Percentiles rank a stretch among this genome's conserved stretches.
Evolutionary conservation across 2,888 invertebrate genomes (phyloP).

Genomic region (Tuberolachnus salignus): DNA sequence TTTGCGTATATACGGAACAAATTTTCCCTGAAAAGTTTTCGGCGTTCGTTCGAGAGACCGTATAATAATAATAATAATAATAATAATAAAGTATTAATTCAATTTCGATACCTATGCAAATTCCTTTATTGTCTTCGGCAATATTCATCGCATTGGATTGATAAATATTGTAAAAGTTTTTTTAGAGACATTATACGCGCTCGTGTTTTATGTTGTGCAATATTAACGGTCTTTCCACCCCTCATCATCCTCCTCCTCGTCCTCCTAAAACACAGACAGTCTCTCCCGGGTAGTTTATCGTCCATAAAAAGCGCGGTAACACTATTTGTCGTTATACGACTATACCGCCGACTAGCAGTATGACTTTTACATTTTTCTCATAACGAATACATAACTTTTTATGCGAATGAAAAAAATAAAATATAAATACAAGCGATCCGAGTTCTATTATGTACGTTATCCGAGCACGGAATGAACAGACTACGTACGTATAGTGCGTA

Average conservation of each 20-base stretch:
- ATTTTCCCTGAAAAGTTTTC: neutral
- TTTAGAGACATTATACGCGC: slow-evolving; percentile 3
- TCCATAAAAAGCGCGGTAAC: slow-evolving; percentile 30
- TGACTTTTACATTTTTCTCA: slow-evolving; percentile 43
- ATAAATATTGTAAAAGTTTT: slow-evolving; percentile 48
- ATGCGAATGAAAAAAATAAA: slow-evolving; percentile 37
- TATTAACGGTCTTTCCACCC: slow-evolving; percentile 2
- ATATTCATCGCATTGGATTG: slow-evolving; percentile 33
- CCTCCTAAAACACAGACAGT: neutral
- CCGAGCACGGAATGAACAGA: neutral
- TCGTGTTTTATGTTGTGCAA: slow-evolving; percentile 23
- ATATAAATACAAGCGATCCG: slow-evolving; percentile 41
- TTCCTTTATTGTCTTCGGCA: slow-evolving; percentile 12
- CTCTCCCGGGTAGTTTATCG: slow-evolving; percentile 25
- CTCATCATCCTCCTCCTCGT: no score
- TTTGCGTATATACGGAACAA: neutral
- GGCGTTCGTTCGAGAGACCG: neutral
- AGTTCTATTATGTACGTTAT: slow-evolving; percentile 34
- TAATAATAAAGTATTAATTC: slow-evolving; percentile 4
- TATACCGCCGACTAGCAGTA: neutral
- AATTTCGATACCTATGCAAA: slow-evolving; percentile 19
- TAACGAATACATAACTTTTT: slow-evolving; percentile 37
- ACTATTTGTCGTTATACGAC: neutral
- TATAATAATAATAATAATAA: neutral
- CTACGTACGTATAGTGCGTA: neutral